These are phyloP conservation scores for Drosophila serrata DNA, from an alignment of 1,140 invertebrate genomes.

Conservation along the genomic window DNA sequence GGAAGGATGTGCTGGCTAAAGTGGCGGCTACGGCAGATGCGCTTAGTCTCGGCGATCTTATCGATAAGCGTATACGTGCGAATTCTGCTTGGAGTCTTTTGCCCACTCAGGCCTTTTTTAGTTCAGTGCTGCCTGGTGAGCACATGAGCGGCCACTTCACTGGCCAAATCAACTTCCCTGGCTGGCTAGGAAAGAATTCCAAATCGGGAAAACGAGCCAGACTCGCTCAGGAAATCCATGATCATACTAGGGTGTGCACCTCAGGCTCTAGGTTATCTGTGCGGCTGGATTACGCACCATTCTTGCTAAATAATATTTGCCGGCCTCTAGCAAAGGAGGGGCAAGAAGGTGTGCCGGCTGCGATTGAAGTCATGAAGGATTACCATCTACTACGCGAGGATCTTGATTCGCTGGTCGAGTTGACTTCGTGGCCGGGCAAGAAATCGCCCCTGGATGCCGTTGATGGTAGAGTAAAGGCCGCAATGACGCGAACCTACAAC, in stretches of 20 bases:
- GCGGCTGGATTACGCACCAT: constrained; percentile 93
- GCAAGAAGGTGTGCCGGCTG: constrained; percentile 89
- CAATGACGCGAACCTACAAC: constrained; percentile 96
- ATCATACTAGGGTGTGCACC: constrained; percentile 92
- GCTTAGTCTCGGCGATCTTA: constrained; percentile 94
- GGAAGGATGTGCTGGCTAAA: constrained; percentile 88
- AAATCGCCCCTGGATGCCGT: constrained; percentile 91
- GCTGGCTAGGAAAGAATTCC: constrained; percentile 98
- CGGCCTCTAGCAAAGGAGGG: constrained; percentile 90
- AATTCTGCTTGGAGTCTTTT: constrained; percentile 95
- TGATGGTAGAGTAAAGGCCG: constrained; percentile 95
- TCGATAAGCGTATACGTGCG: constrained; percentile 93
- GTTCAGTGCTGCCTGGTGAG: constrained; percentile 95
- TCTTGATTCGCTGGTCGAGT: constrained; percentile 93
- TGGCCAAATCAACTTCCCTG: constrained; percentile 95
- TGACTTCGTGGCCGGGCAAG: constrained; percentile 93
- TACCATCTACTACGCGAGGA: constrained; percentile 97
- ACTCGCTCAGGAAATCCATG: constrained; percentile 92
- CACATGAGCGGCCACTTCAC: constrained; percentile 92
- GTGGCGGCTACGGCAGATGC: constrained; percentile 93
- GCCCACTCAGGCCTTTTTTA: constrained; percentile 95
- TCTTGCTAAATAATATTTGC: constrained; percentile 90
- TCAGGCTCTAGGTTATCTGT: constrained; percentile 92
- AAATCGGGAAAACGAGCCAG: constrained; percentile 92
- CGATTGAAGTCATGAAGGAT: constrained; percentile 91